Evolutionary conservation across 1,140 invertebrate genomes (phyloP).

Genomic region (Euwallacea similis): DNA sequence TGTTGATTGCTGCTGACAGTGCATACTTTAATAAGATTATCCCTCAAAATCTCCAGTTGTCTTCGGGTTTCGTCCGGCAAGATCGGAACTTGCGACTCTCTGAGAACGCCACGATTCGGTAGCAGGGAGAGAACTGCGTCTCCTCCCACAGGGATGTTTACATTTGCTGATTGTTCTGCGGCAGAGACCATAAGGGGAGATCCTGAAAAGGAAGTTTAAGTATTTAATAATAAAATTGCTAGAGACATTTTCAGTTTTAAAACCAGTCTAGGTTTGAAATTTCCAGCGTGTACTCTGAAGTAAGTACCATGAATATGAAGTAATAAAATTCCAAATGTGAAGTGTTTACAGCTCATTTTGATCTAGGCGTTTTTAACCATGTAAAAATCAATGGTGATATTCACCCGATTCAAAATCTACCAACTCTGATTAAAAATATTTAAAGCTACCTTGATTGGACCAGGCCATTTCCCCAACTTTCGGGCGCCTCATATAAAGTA

Average conservation of each 20-base stretch:
- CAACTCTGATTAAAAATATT: not conserved
- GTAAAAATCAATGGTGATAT: too few relatives aligned
- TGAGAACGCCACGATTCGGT: conserved; percentile 57
- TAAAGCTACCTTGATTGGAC: conserved; percentile 64
- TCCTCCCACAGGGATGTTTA: conserved; percentile 64
- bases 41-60: conserved; percentile 60
- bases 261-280: too few relatives aligned
- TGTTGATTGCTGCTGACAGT: not conserved
- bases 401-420: too few relatives aligned
- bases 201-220: conserved; percentile 12
- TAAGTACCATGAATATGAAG: too few relatives aligned
- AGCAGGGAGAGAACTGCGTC: conserved; percentile 64
- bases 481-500: conserved; percentile 63
- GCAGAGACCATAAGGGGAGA: conserved; percentile 60
- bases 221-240: too few relatives aligned
- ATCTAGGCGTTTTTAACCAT: too few relatives aligned
- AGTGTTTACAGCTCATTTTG: too few relatives aligned
- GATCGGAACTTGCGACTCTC: conserved; percentile 59
- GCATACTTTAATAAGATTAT: conserved; percentile 60
- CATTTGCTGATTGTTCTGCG: conserved; percentile 60
- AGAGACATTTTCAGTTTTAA: too few relatives aligned
- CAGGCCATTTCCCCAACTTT: conserved; percentile 67
- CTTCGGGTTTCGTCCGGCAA: conserved; percentile 57
- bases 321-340: too few relatives aligned
- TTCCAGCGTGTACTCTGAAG: too few relatives aligned